Conservation (phyloP, 2,113 vertebrate species). For the Telmatochromis sp. region DNA sequence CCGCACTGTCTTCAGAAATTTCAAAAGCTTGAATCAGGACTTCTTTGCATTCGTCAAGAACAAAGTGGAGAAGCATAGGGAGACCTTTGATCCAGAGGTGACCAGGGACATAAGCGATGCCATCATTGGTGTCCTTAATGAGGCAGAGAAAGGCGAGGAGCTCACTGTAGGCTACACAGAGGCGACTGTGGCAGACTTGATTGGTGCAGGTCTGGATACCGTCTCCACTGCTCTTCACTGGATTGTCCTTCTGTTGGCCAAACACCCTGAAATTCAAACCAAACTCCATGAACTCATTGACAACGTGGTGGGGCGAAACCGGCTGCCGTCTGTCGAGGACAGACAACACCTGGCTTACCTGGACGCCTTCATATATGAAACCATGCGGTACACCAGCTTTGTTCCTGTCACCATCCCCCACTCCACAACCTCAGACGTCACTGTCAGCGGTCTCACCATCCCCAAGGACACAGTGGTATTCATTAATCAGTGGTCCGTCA, state of each 20-base stretch:
- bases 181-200: slow-evolving; percentile 63
- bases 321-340: slow-evolving; percentile 73
- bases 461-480: slow-evolving; percentile 80
- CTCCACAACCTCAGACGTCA: slow-evolving; percentile 77
- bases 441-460: slow-evolving; percentile 72
- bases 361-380: slow-evolving; percentile 80
- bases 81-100: slow-evolving; percentile 54
- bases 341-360: slow-evolving; percentile 60
- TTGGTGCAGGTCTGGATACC: slow-evolving; percentile 78
- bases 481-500: slow-evolving; percentile 85
- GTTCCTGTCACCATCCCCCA: slow-evolving; percentile 83
- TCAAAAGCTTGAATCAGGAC: slow-evolving; percentile 71
- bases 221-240: slow-evolving; percentile 69
- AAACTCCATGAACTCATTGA: slow-evolving; percentile 75
- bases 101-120: slow-evolving; percentile 73
- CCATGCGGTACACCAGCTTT: slow-evolving; percentile 80
- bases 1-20: slow-evolving; percentile 67
- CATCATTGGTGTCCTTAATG: slow-evolving; percentile 60
- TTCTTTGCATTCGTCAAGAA: slow-evolving; percentile 70
- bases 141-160: not conserved
- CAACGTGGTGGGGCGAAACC: slow-evolving; percentile 67
- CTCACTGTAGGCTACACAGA: slow-evolving; percentile 64
- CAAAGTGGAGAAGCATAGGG: slow-evolving; percentile 71
- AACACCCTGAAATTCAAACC: slow-evolving; percentile 69
- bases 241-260: slow-evolving; percentile 77